A percentile compares a stretch with the other conserved stretches of the same genome.
These are phyloP conservation scores for Prionace glauca DNA, from an alignment of 2,797 vertebrate genomes.

Conservation along the genomic window DNA sequence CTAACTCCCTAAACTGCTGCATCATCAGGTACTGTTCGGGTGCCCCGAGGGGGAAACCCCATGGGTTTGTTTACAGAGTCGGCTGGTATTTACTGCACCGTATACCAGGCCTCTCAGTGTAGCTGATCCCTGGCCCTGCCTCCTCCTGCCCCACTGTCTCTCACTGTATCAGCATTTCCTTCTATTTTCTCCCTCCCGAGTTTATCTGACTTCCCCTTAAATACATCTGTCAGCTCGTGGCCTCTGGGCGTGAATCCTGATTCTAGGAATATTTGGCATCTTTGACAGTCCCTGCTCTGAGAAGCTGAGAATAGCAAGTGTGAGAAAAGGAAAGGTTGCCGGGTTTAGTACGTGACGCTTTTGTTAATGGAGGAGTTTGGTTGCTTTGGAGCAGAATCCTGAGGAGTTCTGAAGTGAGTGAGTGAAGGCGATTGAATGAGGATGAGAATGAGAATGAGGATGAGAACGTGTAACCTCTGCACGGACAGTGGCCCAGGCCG, in stretches of 20 bases:
- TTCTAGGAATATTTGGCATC: neutral
- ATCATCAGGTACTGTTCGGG: too few species aligned
- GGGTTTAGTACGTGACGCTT: neutral
- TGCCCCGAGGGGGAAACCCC: neutral
- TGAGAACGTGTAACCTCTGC: too few species aligned
- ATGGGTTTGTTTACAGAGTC: neutral
- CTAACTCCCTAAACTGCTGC: too few species aligned
- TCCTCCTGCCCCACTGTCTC: neutral
- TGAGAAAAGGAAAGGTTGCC: neutral
- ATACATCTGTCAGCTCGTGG: neutral
- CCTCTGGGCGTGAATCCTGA: neutral
- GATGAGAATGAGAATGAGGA: too few species aligned
- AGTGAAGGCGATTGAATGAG: neutral
- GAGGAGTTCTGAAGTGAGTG: neutral
- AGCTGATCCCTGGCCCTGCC: neutral
- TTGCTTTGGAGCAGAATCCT: neutral
- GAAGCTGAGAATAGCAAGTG: neutral
- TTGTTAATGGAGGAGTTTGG: neutral
- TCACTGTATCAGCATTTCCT: neutral
- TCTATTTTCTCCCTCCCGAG: neutral
- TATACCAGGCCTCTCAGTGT: neutral
- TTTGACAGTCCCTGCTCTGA: neutral
- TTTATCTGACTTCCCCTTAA: neutral
- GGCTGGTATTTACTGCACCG: neutral
- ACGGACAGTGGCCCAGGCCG: too few species aligned